Base-by-base conservation (phyloP, 2,888 invertebrate genomes). In the Nemurella pictetii region DNA sequence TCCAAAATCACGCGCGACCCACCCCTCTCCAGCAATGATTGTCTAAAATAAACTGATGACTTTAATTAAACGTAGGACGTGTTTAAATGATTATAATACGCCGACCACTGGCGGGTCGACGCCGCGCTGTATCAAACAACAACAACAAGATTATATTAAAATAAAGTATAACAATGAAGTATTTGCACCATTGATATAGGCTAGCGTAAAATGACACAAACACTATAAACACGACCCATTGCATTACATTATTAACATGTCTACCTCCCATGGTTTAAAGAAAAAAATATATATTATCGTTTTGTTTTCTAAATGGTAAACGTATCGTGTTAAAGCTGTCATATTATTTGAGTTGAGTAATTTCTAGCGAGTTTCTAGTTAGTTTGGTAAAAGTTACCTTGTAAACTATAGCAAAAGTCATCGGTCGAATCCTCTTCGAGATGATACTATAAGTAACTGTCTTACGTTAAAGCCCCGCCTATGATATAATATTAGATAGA, bases 341-440 rank as follows among this genome's bases (percentile, higher is more conserved):
- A 26, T 81, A 81, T 81, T 81, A 81, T 81, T 81, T 81, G 35
- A 81, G 32, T 81, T 81, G 29, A 82, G 82, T 82, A 82, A 82
- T 72, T 72, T 30, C 9, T 82, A 82, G 82, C 55, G 72, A 55
- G 55, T 84, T 84, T 85, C 74, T 85, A 86, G 85, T 83, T 86
- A 86, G 86, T 85, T 86, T 86, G 84, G 32, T 85, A 86, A 85
- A 84, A 86, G 83, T 72, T 72, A 72, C 29, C 72, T 27, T 82
- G 72, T 82, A 72, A 28, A 82, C 20, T 55, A 12, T 55, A 30
- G 28, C n/a, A 78, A 30, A n/a, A 29, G 78, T 78, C 78, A 29
- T 27, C 78, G n/a, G 28, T 78, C 78, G 5, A 78, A 55, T 20
- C 55, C 55, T 9, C 30, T 78, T 78, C 5, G 4, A 25, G 30